Base-by-base conservation (phyloP, 1,140 invertebrate species). In the Cherax quadricarinatus region DNA sequence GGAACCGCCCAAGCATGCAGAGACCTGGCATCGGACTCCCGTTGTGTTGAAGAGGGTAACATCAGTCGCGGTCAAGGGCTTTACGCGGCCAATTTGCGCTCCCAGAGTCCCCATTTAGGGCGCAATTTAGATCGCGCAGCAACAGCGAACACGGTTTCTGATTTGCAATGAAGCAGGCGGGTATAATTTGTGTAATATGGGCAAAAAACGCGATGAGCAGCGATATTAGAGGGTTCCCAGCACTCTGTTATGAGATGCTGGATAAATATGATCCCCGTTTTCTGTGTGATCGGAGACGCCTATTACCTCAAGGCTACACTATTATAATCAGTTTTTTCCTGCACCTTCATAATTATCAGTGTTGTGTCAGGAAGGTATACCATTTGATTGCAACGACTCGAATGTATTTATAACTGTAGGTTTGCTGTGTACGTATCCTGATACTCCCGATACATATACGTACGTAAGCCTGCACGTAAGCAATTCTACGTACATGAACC, bases 151-250 rank as follows among this genome's bases (percentile, higher is more conserved):
- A 75, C 24, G 70, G 70, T 75, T 75, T 30, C 70, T 75, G 70
- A 30, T 75, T 30, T 75, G 24, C 70, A 75, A 30, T 30, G 24
- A 21, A 24, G 14, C 70, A 75, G 70, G 21, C 70, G 70, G 70
- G n/a, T 75, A 75, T 75, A 75, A 75, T 75, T 30, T 75, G 70
- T 75, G 70, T 75, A 30, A 75, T 75, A 30, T 75, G n/a, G n/a
- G 70, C 70, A 75, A 75, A 30, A 75, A 75, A 75, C 70, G 70
- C 70, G 70, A 75, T 75, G n/a, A 30, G 70, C 5, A 24, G 70
- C 70, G 70, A 75, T 75, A 75, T 30, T 24, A 75, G n/a, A 6
- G 18, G 5, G n/a, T 75, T 9, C 6, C n/a, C 70, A n/a, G n/a
- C 18, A 75, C 14, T 57, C 5, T 75, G n/a, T 24, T 75, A 75